A percentile compares a stretch with the other conserved stretches of the same genome.
Evolutionary conservation across 2,888 invertebrate species (phyloP).

Genomic region (Falcaria lacertinaria): DNA sequence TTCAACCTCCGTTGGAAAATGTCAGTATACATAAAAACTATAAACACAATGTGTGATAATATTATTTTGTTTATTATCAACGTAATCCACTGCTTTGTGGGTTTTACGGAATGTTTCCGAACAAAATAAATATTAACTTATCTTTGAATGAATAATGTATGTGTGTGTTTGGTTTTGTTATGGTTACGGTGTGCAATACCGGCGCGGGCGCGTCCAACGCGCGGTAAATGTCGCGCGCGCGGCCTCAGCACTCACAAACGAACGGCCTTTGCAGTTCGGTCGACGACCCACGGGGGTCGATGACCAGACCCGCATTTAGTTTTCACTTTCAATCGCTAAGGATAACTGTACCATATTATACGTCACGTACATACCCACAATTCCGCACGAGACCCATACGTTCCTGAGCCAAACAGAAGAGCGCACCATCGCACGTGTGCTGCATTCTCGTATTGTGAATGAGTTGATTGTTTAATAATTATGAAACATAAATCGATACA

Average conservation of each 20-base stretch:
- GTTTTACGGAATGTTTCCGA: too few species aligned
- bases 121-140: neutral
- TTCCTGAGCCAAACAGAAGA: constrained; percentile 54
- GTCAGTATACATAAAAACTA: too few species aligned
- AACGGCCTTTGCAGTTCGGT: constrained; percentile 79
- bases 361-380: constrained; percentile 62
- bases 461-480: neutral
- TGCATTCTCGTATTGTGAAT: neutral
- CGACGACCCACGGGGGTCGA: constrained; percentile 69
- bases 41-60: too few species aligned
- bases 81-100: too few species aligned
- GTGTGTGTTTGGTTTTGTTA: constrained; percentile 7
- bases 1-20: too few species aligned
- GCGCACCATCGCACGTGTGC: constrained; percentile 24
- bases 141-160: neutral
- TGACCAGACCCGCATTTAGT: constrained; percentile 74
- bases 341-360: constrained; percentile 77
- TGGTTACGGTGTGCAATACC: constrained; percentile 42
- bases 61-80: too few species aligned
- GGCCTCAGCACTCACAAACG: constrained; percentile 77
- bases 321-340: constrained; percentile 79
- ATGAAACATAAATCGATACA: too few species aligned
- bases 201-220: constrained; percentile 49
- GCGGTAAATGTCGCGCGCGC: constrained; percentile 66
- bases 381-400: constrained; percentile 34